A percentile compares a stretch with the other conserved stretches of the same genome.
These are phyloP conservation scores for Pseudoips prasinana DNA, from an alignment of 2,888 invertebrate genomes.

Conservation along the genomic window DNA sequence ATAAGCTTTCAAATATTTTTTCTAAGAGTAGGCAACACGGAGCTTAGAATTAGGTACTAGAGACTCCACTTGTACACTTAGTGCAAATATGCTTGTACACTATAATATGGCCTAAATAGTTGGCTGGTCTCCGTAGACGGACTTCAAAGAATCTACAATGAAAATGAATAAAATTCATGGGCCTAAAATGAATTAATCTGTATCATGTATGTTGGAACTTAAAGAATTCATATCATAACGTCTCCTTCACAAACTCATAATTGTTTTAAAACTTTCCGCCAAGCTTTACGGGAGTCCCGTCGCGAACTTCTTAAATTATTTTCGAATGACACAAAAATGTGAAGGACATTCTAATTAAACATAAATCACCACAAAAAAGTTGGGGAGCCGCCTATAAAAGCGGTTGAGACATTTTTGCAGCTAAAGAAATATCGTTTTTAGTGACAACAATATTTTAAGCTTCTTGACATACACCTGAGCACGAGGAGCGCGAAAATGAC, in stretches of 20 bases:
- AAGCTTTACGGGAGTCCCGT: conserved; percentile 36
- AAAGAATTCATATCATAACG: conserved; percentile 34
- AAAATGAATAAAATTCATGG: conserved; percentile 25
- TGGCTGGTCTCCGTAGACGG: too few species aligned
- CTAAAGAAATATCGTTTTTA: conserved; percentile 69
- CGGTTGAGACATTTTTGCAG: conserved; percentile 61
- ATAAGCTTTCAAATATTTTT: too few species aligned
- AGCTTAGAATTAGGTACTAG: too few species aligned
- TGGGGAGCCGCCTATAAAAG: conserved; percentile 48
- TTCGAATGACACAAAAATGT: conserved; percentile 56
- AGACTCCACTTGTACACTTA: too few species aligned
- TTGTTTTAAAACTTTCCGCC: conserved; percentile 46
- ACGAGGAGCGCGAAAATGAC: conserved; percentile 57
- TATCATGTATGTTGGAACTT: conserved; percentile 13
- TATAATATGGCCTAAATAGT: too few species aligned
- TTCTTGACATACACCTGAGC: conserved; percentile 64
- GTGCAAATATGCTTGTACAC: too few species aligned
- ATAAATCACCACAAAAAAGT: conserved; percentile 70
- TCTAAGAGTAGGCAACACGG: too few species aligned
- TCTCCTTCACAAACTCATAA: conserved; percentile 41
- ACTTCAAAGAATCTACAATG: too few species aligned
- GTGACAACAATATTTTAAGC: conserved; percentile 69
- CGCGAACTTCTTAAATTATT: conserved; percentile 55
- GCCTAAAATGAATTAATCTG: conserved; percentile 17
- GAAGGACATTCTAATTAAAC: conserved; percentile 68